Percentiles rank a stretch among this genome's conserved stretches.
phyloP scores from a whole-genome alignment of 2,797 vertebrate genomes.

The Lerista edwardsae region DNA sequence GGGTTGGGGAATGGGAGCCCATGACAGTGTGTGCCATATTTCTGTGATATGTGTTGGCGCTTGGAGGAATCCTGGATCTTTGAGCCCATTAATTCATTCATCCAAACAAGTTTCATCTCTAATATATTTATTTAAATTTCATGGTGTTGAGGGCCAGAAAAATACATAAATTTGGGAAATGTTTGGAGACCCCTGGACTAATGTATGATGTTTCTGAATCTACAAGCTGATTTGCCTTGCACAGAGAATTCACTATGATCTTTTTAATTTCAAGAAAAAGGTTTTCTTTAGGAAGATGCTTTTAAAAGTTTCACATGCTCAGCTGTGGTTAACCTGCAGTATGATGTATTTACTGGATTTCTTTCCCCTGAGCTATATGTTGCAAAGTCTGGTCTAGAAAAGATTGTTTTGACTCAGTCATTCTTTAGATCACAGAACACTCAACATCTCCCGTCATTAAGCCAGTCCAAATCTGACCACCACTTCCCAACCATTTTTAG shows the following conservation, averaged over 20 bases:
- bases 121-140: too few relatives aligned
- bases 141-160: too few relatives aligned
- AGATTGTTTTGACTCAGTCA: constrained; percentile 6
- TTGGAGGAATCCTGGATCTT: too few relatives aligned
- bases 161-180: too few relatives aligned
- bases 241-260: neutral
- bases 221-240: neutral
- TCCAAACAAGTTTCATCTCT: too few relatives aligned
- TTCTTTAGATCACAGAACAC: constrained; percentile 5
- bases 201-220: neutral
- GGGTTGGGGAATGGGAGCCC: too few relatives aligned
- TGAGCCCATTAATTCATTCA: too few relatives aligned
- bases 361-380: neutral
- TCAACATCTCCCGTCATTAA: constrained; percentile 5
- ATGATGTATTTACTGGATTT: constrained; percentile 19
- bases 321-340: neutral
- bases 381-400: constrained; percentile 12
- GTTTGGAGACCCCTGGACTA: too few relatives aligned
- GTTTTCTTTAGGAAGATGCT: constrained; percentile 7
- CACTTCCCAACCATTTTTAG: constrained; percentile 9
- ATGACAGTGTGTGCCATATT: too few relatives aligned
- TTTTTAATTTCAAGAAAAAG: neutral
- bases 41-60: too few relatives aligned
- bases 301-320: neutral
- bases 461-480: neutral